phyloP scores from a whole-genome alignment of 2,113 vertebrate genomes.

The Actenoides hombroni region DNA sequence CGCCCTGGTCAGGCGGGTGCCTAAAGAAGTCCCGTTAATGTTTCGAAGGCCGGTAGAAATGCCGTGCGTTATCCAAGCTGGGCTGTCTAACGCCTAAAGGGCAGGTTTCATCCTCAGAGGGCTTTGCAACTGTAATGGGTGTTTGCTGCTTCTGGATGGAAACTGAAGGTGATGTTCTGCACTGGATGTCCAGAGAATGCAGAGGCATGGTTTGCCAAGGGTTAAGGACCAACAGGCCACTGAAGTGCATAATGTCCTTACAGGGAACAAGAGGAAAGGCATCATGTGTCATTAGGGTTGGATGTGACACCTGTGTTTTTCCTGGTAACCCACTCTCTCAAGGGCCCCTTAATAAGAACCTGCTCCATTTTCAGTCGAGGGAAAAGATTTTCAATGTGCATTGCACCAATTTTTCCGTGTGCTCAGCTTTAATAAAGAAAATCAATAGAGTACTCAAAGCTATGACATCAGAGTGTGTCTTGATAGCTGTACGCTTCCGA shows the following conservation, averaged over 20 bases:
- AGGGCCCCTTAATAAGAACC: not conserved
- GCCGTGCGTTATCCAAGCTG: fast-evolving
- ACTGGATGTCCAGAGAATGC: not conserved
- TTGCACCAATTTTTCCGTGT: fast-evolving
- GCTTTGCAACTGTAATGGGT: fast-evolving
- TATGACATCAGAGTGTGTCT: not conserved
- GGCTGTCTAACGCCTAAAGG: too few relatives aligned
- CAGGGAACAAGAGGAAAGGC: not conserved
- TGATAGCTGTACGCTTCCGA: not conserved
- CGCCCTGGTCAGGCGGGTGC: not conserved
- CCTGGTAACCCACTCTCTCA: fast-evolving
- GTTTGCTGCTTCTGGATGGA: not conserved
- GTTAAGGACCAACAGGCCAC: not conserved
- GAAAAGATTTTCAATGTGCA: not conserved
- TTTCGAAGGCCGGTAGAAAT: not conserved
- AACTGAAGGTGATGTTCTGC: not conserved
- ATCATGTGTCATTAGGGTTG: not conserved
- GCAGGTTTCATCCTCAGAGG: not conserved
- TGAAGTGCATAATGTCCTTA: fast-evolving
- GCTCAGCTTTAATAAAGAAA: not conserved
- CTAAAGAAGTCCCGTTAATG: not conserved
- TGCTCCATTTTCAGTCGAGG: not conserved
- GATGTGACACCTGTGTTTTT: not conserved
- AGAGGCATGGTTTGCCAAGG: not conserved
- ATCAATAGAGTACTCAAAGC: not conserved